phyloP scores from a whole-genome alignment of 1,140 invertebrate species.

The Zelostemma sp. region DNA sequence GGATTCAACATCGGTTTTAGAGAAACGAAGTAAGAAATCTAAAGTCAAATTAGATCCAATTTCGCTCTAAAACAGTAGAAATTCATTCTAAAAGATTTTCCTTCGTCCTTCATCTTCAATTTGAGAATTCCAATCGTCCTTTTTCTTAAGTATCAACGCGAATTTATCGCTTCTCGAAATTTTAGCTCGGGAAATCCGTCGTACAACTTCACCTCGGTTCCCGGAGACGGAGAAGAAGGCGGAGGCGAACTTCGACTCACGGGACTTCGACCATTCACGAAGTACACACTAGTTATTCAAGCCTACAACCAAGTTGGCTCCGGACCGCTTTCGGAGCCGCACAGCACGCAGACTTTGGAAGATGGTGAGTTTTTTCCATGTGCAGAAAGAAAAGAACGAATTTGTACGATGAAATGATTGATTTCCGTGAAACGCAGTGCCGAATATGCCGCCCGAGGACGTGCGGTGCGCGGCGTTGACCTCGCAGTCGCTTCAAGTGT shows the following conservation, averaged over 20 bases:
- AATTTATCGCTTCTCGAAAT: no score
- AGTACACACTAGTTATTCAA: slow-evolving; percentile 85
- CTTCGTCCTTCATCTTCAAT: no score
- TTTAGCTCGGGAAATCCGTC: slow-evolving; percentile 62
- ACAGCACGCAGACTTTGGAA: slow-evolving; percentile 83
- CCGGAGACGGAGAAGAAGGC: slow-evolving; percentile 78
- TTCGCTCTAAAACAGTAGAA: no score
- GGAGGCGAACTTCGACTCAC: slow-evolving; percentile 75
- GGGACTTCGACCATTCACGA: slow-evolving; percentile 81
- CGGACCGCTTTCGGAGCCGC: slow-evolving; percentile 82
- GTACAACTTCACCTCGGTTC: slow-evolving; percentile 79
- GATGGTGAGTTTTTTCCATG: slow-evolving; percentile 74
- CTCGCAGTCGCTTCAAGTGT: slow-evolving; percentile 83
- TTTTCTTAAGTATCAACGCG: no score
- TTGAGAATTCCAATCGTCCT: no score
- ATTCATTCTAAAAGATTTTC: no score
- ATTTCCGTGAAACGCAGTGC: slow-evolving; percentile 70
- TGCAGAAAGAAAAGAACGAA: no score
- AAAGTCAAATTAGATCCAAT: no score
- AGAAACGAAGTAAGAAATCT: slow-evolving; percentile 63
- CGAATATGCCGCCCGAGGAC: slow-evolving; percentile 80
- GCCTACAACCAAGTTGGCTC: slow-evolving; percentile 89
- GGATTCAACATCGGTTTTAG: slow-evolving; percentile 74
- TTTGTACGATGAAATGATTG: background rate
- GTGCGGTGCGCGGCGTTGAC: slow-evolving; percentile 79